phyloP scores from a whole-genome alignment of 2,888 invertebrate species.

The Callyntrura guangdongensis region DNA sequence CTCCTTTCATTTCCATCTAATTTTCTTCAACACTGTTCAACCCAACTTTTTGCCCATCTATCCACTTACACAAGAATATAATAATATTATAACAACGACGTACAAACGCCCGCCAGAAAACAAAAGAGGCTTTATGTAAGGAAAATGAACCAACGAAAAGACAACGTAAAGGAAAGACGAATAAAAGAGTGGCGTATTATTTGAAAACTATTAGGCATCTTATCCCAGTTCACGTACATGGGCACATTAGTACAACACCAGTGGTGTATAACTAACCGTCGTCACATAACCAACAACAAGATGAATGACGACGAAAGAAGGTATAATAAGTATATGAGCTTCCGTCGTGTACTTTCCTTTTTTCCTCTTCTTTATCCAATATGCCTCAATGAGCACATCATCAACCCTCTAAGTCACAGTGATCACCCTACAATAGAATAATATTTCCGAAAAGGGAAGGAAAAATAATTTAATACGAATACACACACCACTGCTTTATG shows the following conservation, averaged over 20 bases:
- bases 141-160: conserved; percentile 34
- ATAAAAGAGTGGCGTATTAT: not conserved
- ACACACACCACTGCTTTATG: not conserved
- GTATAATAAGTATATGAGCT: not conserved
- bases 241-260: not conserved
- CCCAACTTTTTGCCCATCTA: too few relatives aligned
- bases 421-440: conserved; percentile 12
- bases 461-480: conserved; percentile 25
- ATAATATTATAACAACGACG: not conserved
- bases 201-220: not conserved
- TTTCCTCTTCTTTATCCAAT: not conserved
- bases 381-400: conserved; percentile 35
- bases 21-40: conserved; percentile 22
- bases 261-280: not conserved
- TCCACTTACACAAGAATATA: conserved; percentile 6
- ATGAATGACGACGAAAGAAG: too few relatives aligned
- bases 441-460: conserved; percentile 18
- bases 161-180: conserved; percentile 16
- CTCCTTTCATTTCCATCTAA: conserved; percentile 41
- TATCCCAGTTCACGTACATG: not conserved
- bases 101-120: not conserved
- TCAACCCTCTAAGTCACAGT: not conserved
- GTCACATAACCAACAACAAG: not conserved
- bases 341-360: not conserved
- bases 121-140: conserved; percentile 29